Base-by-base conservation (phyloP, 2,113 vertebrate species). In the Hiodon tergisus region DNA sequence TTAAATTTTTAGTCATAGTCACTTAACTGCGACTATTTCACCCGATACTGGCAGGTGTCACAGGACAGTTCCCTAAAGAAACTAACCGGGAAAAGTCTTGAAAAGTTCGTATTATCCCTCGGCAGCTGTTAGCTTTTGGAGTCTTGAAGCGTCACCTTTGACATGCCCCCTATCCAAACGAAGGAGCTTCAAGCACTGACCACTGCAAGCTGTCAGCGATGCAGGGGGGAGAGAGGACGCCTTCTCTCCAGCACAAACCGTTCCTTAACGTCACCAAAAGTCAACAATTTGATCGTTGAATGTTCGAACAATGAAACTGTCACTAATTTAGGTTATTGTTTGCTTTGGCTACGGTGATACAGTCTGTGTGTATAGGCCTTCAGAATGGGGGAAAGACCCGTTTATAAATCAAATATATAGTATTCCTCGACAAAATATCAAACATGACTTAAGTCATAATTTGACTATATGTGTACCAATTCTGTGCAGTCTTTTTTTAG, bases 91-190 rank as follows among this genome's bases (percentile, higher is more conserved):
- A 88, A 90, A 93, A 93, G 58, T 92, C 91, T 93, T 89, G 92
- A 91, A 89, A 92, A 91, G 91, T 92, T 93, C 92, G 93, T 92
- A 91, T 93, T 90, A 75, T 81, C 87, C 83, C 85, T 85, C 88
- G 89, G 91, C 93, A 94, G 92, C 92, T 95, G 92, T 90, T 93
- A 89, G 90, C 93, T 92, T 91, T 86, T 85, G 89, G 91, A 94
- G 93, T 93, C 91, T 94, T 90, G 88, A 93, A 91, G 93, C 91
- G 88, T 94, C 94, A 94, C 93, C 94, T 95, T 94, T 94, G 93
- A 94, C 94, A 94, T 86, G 88, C 87, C 85, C 86, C 88, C 85
- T 84, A 87, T 87, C 91, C 86, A 86, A 88, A 83, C 54, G 83
- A 88, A 86, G 79, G 86, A 71, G 84, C 89, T 88, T 87, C 85